Conservation (phyloP, 1,140 invertebrate species). For the Macrostomum lignano region DNA sequence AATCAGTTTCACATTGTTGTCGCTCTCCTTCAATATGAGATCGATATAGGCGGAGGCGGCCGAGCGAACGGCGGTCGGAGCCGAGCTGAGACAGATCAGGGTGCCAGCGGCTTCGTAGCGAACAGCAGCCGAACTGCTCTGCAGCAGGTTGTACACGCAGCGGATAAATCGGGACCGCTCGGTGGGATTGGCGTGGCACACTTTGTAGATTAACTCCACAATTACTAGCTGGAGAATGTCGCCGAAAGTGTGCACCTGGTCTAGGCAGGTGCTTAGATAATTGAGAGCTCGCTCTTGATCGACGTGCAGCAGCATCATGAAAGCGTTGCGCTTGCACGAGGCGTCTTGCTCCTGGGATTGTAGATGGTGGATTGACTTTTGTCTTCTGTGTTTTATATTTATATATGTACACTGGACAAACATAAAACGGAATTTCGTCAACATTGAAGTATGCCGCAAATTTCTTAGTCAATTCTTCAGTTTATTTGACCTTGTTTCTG, state of each 20-base stretch:
- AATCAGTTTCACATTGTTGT: conserved; percentile 97
- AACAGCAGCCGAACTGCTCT: conserved; percentile 76
- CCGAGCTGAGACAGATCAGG: conserved; percentile 85
- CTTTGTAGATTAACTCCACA: conserved; percentile 95
- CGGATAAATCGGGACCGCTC: conserved; percentile 77
- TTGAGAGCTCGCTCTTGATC: conserved; percentile 60
- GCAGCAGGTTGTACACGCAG: conserved; percentile 86
- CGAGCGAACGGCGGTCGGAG: conserved; percentile 79
- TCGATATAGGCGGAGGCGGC: conserved; percentile 93
- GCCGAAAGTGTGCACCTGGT: conserved; percentile 55
- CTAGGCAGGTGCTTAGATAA: conserved; percentile 70
- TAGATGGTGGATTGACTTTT: too few species aligned
- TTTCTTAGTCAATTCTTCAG: too few species aligned
- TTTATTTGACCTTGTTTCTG: too few species aligned
- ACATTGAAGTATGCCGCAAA: too few species aligned
- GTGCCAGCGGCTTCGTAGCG: conserved; percentile 93
- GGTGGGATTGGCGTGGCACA: conserved; percentile 41
- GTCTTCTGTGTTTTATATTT: too few species aligned
- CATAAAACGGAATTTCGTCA: too few species aligned
- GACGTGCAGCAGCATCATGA: conserved; percentile 87
- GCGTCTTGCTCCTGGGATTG: conserved; percentile 93
- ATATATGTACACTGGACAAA: too few species aligned
- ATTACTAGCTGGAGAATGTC: conserved; percentile 93
- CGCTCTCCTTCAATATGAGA: conserved; percentile 86
- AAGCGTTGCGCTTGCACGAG: conserved; percentile 93